Base-by-base conservation (phyloP, 2,797 vertebrate genomes). In the Anomalospiza imberbis region DNA sequence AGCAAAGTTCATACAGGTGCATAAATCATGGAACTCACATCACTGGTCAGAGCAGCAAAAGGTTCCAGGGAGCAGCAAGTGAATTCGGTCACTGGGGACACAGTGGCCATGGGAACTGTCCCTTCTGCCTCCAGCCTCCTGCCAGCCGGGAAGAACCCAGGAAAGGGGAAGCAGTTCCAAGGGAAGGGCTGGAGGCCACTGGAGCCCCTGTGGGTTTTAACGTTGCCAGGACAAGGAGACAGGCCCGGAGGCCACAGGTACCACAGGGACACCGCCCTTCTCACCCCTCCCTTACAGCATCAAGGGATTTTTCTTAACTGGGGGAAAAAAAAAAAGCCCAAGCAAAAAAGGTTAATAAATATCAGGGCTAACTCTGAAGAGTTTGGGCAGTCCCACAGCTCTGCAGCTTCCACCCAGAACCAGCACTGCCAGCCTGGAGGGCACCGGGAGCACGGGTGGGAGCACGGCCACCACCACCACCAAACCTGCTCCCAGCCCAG, bases 1-100 rank as follows among this genome's bases (percentile, higher is more conserved):
- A 98, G 98, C 98, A 98, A 98, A 98, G 97, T 96, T 98, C 97
- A 97, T 96, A 96, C 91, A 97, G 95, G 98, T 98, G 98, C 97
- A 98, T 97, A 98, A 97, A 96, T 88, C 92, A 95, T 50, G 89
- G 96, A 57, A 73, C 95, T 82, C 97, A 95, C 94, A 42, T 65
- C 88, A 87, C 95, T 75, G 88, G 62, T 65, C 67, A 77, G 96
- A 97, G 97, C 97, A 94, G 71, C 51, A 83, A 94, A 96, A 96
- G 96, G 97, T 94, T 95, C 96, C 88, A 67, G 66, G 71, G 78
- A 95, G 94, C 28, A 94, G 97, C 97, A 96, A 97, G 97, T 94
- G 94, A 38, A 31, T 34, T 77, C 1, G 11, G 89, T 61, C 72
- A 32, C 75, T 38, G 67, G 93, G 91, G 85, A 45, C 15, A 34